Conservation (phyloP, 92 coral and sea anemone genomes). For the Metridium senile region DNA sequence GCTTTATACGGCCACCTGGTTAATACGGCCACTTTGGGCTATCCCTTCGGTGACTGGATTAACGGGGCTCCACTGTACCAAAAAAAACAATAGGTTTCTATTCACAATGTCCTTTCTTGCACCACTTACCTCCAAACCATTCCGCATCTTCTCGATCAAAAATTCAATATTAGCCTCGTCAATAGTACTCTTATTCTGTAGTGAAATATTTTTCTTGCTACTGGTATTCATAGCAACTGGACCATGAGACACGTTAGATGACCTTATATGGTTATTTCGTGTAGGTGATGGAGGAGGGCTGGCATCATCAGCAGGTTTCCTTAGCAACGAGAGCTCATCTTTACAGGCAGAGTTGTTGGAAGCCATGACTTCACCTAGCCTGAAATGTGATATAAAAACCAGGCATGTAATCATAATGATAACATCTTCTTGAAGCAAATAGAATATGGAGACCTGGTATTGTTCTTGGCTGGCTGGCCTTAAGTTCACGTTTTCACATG, state of each 20-base stretch:
- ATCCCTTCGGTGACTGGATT: too few species aligned
- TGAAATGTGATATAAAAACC: not conserved
- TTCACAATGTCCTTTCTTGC: too few species aligned
- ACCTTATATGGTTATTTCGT: constrained; percentile 26
- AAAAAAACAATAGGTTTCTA: too few species aligned
- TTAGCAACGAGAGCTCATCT: constrained; percentile 68
- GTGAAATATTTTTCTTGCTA: constrained; percentile 31
- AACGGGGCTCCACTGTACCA: too few species aligned
- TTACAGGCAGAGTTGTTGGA: constrained; percentile 76
- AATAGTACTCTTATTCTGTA: constrained; percentile 36
- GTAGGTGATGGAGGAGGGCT: constrained; percentile 78
- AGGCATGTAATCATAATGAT: not conserved
- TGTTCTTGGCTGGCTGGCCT: not conserved
- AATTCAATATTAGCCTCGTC: constrained; percentile 85
- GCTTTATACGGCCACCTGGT: too few species aligned
- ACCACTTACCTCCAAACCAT: constrained; percentile 93
- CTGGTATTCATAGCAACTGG: constrained; percentile 37
- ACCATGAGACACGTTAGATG: constrained; percentile 1
- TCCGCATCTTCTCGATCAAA: constrained; percentile 89
- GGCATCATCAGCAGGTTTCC: constrained; percentile 61
- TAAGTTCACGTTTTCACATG: too few species aligned
- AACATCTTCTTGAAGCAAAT: not conserved
- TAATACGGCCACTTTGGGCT: too few species aligned
- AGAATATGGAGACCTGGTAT: too few species aligned
- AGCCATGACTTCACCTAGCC: constrained; percentile 93